These are phyloP conservation scores for Romanogobio albipinnatus DNA, from an alignment of 2,113 vertebrate genomes.

Conservation along the genomic window DNA sequence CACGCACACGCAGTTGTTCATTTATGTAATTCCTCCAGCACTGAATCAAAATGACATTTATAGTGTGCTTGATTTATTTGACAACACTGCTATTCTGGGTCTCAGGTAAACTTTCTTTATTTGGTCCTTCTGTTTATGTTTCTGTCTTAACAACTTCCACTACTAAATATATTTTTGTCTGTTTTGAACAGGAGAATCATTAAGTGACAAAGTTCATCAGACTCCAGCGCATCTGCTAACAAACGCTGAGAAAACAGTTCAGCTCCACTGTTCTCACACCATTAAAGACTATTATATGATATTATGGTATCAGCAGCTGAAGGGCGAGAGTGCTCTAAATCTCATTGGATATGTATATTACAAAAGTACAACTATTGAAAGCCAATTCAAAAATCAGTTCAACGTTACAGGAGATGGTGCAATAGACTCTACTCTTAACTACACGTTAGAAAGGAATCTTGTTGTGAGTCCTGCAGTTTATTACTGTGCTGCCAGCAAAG, in stretches of 20 bases:
- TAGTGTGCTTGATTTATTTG: background rate
- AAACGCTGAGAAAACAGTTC: conserved; percentile 1
- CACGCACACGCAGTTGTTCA: background rate
- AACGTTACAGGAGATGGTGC: conserved; percentile 42
- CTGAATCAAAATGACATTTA: background rate
- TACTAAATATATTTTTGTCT: background rate
- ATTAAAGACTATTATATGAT: conserved; percentile 32
- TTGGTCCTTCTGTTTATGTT: background rate
- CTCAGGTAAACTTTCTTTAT: background rate
- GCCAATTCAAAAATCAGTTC: conserved; percentile 3
- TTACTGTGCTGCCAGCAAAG: conserved; percentile 53
- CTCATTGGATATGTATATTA: conserved; percentile 48
- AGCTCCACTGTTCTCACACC: conserved; percentile 48
- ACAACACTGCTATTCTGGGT: background rate
- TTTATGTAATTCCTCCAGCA: background rate
- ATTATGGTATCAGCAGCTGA: conserved; percentile 52
- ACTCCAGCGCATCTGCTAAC: conserved; percentile 33
- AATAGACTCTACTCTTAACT: conserved; percentile 20
- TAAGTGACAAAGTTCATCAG: conserved; percentile 39
- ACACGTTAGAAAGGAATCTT: background rate
- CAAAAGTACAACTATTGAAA: background rate
- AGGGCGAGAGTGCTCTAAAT: conserved; percentile 36
- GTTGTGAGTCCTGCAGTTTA: conserved; percentile 32
- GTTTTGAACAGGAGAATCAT: conserved; percentile 7
- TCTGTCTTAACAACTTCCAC: background rate